Base-by-base conservation (phyloP, 2,113 vertebrate genomes). In the Hypanus sabinus region DNA sequence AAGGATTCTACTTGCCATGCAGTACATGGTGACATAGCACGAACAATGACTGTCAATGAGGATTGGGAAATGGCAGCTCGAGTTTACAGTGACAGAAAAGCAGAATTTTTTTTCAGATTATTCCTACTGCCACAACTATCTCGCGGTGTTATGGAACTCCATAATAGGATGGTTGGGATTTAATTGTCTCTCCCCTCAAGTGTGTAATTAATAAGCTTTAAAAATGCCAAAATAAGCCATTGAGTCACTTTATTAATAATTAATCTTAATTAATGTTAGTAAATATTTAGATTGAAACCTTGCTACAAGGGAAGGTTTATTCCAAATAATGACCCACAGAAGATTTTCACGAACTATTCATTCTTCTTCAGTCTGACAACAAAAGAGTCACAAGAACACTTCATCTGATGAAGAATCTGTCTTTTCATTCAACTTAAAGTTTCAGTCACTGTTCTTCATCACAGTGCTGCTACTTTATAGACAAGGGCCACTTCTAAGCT, bases 251-350 rank as follows among this genome's bases (percentile, higher is more conserved):
- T 27, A 73, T 46, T 70, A 93, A 93, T 93, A 73, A 93, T 73
- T 93, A 33, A 93, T 55, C 91, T 75, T 73, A 75, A 93, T 93
- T 93, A 93, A 55, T 33, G 73, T 93, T 91, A 27, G 22, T 93
- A 55, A 93, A 93, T 55, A 73, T 30, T 73, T 93, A 93, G 22
- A 22, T 93, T 73, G 33, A 22, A 73, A 55, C 91, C 22, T 73
- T 55, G 1, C 36, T 30, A 73, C 22, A 90, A 90, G 91, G 65
- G 88, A 36, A 12, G 33, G 33, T 65, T 73, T 27, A 73, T 46
- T 73, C 68, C n/a, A 73, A 71, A 71, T 93, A 46, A 70, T 27
- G 36, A 68, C 65, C 87, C 65, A 36, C 33, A 2, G 62, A 46
- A 20, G 68, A 73, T 93, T 73, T 46, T 8, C 46, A n/a, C 88